Percentiles rank a stretch among this genome's conserved stretches.
Conservation (phyloP, 2,797 vertebrate genomes). For the Dallia pectoralis region DNA sequence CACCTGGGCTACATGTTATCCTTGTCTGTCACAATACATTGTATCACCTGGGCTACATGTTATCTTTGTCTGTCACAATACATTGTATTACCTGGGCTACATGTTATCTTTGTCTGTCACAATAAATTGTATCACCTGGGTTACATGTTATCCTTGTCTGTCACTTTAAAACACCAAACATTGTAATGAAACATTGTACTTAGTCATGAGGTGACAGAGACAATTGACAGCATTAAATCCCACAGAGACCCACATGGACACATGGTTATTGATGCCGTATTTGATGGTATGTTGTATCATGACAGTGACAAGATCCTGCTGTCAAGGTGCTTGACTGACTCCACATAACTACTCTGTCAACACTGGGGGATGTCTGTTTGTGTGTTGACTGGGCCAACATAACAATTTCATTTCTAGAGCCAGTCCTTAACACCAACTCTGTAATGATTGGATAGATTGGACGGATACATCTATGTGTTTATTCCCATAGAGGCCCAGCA, state of each 20-base stretch:
- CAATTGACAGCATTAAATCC: not conserved
- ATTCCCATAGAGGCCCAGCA: constrained; percentile 54
- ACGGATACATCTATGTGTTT: constrained; percentile 29
- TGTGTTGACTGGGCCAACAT: not conserved
- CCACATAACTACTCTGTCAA: constrained; percentile 14
- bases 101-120: too few relatives aligned
- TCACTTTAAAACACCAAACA: constrained; percentile 15
- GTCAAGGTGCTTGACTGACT: constrained; percentile 7
- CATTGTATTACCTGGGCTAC: too few relatives aligned
- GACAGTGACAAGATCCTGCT: not conserved
- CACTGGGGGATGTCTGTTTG: not conserved
- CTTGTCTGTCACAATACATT: not conserved
- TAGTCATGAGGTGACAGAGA: constrained; percentile 24
- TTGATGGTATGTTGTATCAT: not conserved
- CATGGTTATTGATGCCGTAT: not conserved
- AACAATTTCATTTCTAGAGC: not conserved
- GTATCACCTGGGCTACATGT: too few relatives aligned
- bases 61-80: too few relatives aligned
- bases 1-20: too few relatives aligned
- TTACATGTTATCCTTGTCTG: constrained; percentile 19
- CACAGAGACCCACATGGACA: not conserved
- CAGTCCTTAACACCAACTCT: not conserved
- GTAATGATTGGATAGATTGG: not conserved
- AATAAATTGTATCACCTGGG: not conserved
- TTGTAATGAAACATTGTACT: constrained; percentile 6